Evolutionary conservation across 1,140 invertebrate genomes (phyloP).

Genomic region (Drosophila burlai): DNA sequence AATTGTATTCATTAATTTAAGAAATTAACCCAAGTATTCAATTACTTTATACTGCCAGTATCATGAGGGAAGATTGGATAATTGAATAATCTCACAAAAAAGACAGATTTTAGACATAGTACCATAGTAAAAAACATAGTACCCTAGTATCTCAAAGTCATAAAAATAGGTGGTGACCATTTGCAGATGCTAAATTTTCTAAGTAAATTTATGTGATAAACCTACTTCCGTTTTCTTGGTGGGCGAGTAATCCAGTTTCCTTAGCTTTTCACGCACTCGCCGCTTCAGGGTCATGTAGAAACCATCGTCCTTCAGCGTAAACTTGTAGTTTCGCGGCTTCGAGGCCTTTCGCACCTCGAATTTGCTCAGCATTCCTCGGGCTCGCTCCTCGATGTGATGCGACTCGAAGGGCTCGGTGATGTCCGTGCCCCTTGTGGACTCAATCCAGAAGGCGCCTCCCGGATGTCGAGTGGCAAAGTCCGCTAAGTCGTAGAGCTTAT

Average conservation of each 20-base stretch:
- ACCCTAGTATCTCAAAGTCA: not conserved
- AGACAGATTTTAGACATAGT: not conserved
- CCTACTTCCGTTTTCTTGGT: constrained; percentile 64
- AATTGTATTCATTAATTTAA: not conserved
- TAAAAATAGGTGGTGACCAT: too few species aligned
- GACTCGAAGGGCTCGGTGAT: constrained; percentile 91
- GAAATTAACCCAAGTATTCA: not conserved
- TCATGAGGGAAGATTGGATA: not conserved
- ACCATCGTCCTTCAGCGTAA: constrained; percentile 89
- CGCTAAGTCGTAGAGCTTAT: constrained; percentile 91
- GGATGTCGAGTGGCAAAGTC: constrained; percentile 90
- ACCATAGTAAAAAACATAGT: too few species aligned
- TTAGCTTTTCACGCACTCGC: constrained; percentile 86
- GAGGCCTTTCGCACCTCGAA: constrained; percentile 87
- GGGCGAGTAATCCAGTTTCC: constrained; percentile 73
- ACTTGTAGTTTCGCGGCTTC: constrained; percentile 87
- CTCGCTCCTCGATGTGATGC: constrained; percentile 87
- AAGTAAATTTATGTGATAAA: not conserved
- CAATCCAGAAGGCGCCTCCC: constrained; percentile 92
- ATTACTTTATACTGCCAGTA: too few species aligned
- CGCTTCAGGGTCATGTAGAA: constrained; percentile 90
- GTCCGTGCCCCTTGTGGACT: constrained; percentile 90
- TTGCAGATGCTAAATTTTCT: not conserved
- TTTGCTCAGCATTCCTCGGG: constrained; percentile 87
- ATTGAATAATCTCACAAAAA: not conserved